phyloP scores from a whole-genome alignment of 2,888 invertebrate genomes.

The Anoplius nigerrimus region DNA sequence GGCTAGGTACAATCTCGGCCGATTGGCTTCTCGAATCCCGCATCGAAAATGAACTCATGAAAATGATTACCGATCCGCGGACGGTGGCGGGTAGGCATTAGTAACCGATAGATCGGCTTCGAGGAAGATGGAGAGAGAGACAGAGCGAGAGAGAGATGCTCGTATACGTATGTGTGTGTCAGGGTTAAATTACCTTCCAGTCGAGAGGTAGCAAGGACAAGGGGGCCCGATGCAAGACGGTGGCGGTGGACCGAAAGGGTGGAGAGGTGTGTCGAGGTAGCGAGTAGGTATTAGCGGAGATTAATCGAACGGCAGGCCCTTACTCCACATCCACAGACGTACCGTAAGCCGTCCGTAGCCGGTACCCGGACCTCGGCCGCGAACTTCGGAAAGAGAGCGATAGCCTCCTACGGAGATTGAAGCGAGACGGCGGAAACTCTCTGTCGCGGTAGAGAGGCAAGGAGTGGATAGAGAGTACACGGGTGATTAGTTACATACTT shows the following conservation, averaged over 20 bases:
- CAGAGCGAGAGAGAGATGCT: no score
- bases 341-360: constrained; percentile 33
- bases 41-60: constrained; percentile 47
- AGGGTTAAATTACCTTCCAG: constrained; percentile 62
- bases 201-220: constrained; percentile 39
- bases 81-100: constrained; percentile 51
- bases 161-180: no score
- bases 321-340: constrained; percentile 38
- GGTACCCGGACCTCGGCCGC: constrained; percentile 19
- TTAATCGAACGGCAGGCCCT: constrained; percentile 64
- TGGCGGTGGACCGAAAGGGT: constrained; percentile 53
- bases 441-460: constrained; percentile 25
- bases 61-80: constrained; percentile 58
- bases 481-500: constrained; percentile 61
- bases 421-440: constrained; percentile 4
- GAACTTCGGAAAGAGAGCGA: constrained; percentile 19
- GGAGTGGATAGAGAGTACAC: constrained; percentile 22
- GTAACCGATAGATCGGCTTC: constrained; percentile 57
- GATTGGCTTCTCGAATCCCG: constrained; percentile 34
- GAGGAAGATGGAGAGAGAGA: no score
- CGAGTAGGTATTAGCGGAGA: constrained; percentile 69
- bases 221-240: constrained; percentile 49
- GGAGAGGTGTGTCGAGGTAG: constrained; percentile 57
- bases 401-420: background rate
- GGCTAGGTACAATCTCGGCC: constrained; percentile 33